Conservation (phyloP, 2,888 invertebrate species). For the Volucella inflata region DNA sequence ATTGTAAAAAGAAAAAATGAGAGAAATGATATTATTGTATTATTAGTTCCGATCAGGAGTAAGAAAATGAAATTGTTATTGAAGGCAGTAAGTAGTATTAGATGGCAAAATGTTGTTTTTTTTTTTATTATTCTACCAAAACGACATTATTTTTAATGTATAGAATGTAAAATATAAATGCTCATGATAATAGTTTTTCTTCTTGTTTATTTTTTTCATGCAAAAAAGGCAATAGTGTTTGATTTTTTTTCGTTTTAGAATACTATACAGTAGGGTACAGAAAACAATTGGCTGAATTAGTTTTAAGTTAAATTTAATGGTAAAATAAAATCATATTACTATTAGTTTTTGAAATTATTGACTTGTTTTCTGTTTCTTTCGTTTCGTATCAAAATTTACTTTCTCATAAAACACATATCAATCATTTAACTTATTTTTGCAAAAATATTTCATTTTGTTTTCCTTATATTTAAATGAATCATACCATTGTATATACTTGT, state of each 20-base stretch:
- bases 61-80: constrained; percentile 22
- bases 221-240: constrained; percentile 34
- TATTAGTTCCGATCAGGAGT: constrained; percentile 41
- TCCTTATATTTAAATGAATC: constrained; percentile 3
- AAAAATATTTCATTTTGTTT: constrained; percentile 12
- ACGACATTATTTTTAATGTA: constrained; percentile 56
- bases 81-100: neutral
- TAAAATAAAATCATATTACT: constrained; percentile 31
- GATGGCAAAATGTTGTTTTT: constrained; percentile 19
- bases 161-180: constrained; percentile 29
- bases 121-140: constrained; percentile 39
- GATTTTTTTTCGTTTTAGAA: constrained; percentile 9
- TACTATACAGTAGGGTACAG: neutral
- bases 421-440: constrained; percentile 22
- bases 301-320: constrained; percentile 48
- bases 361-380: constrained; percentile 20
- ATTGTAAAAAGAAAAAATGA: constrained; percentile 45
- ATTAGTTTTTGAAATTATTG: constrained; percentile 25
- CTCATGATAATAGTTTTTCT: constrained; percentile 37
- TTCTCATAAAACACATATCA: constrained; percentile 67
- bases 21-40: constrained; percentile 53
- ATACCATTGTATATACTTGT: too few species aligned
- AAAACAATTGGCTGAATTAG: constrained; percentile 49
- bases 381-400: constrained; percentile 15
- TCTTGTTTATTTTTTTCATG: constrained; percentile 5